phyloP scores from a whole-genome alignment of 2,113 vertebrate species.

The Xiphophorus hellerii region DNA sequence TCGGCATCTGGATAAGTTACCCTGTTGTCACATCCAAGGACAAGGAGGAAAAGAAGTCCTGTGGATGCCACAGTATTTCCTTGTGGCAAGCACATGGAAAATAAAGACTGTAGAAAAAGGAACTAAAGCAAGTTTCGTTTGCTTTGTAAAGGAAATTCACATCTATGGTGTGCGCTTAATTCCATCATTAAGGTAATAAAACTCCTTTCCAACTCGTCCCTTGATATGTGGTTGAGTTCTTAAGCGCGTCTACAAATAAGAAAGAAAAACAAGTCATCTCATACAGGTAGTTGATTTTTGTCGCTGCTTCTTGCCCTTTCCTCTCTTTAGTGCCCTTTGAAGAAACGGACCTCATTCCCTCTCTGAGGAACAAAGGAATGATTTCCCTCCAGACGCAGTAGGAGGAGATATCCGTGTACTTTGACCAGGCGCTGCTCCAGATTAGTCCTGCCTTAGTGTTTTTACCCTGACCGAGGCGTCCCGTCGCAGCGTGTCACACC shows the following conservation, averaged over 20 bases:
- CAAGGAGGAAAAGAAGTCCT: constrained; percentile 42
- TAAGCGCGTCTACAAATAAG: constrained; percentile 55
- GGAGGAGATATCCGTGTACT: constrained; percentile 58
- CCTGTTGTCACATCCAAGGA: constrained; percentile 79
- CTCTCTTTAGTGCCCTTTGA: constrained; percentile 66
- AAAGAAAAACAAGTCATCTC: constrained; percentile 54
- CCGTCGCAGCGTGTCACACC: constrained; percentile 86
- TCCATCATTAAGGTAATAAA: constrained; percentile 57
- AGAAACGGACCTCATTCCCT: constrained; percentile 61
- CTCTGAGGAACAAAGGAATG: constrained; percentile 71
- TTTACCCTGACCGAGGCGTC: constrained; percentile 69
- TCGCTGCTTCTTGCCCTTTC: constrained; percentile 38
- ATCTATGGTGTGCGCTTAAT: constrained; percentile 56
- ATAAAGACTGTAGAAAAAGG: constrained; percentile 38
- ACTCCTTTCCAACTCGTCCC: constrained; percentile 48
- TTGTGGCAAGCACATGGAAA: constrained; percentile 43
- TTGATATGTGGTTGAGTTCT: constrained; percentile 72
- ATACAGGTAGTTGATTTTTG: constrained; percentile 86
- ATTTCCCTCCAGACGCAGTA: constrained; percentile 63
- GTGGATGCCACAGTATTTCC: constrained; percentile 39
- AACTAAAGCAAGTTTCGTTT: constrained; percentile 41
- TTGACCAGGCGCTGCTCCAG: constrained; percentile 75
- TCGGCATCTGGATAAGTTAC: constrained; percentile 69
- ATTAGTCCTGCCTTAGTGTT: constrained; percentile 54
- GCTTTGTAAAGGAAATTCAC: constrained; percentile 61